Percentiles rank a stretch among this genome's conserved stretches.
Evolutionary conservation across 2,113 vertebrate species (phyloP).

Genomic region (Aegotheles bennettii): DNA sequence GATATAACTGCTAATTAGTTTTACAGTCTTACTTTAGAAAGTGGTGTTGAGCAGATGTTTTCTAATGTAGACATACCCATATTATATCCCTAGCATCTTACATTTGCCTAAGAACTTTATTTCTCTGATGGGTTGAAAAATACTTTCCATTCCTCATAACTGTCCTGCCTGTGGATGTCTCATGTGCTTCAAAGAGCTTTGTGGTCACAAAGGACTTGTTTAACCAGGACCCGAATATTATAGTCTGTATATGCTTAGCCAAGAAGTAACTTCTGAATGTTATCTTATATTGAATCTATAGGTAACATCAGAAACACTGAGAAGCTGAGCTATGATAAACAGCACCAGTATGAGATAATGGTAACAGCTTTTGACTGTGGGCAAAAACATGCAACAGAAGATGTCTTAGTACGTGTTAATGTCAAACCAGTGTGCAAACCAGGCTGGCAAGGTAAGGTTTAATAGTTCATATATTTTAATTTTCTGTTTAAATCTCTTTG

Average conservation of each 20-base stretch:
- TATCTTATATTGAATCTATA: slow-evolving; percentile 47
- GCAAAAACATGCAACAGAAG: slow-evolving; percentile 86
- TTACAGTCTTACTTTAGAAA: not conserved
- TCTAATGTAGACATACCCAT: not conserved
- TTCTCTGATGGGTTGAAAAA: not conserved
- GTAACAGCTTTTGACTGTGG: slow-evolving; percentile 95
- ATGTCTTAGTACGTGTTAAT: slow-evolving; percentile 84
- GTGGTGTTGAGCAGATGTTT: not conserved
- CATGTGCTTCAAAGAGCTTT: not conserved
- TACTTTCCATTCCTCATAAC: not conserved
- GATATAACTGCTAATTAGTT: not conserved
- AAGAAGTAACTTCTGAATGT: not conserved
- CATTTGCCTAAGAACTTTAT: not conserved
- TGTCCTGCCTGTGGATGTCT: not conserved
- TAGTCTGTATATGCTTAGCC: not conserved
- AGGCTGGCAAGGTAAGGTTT: slow-evolving; percentile 93
- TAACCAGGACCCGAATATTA: not conserved
- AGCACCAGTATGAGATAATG: slow-evolving; percentile 88
- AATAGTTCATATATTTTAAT: not conserved
- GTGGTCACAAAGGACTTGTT: not conserved
- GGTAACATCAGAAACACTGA: slow-evolving; percentile 96
- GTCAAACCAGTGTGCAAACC: slow-evolving; percentile 96
- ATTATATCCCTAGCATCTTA: not conserved
- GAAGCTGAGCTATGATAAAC: slow-evolving; percentile 88
- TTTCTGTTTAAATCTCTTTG: not conserved